Evolutionary conservation across 2,113 vertebrate genomes (phyloP).

Genomic region (Thymallus thymallus): DNA sequence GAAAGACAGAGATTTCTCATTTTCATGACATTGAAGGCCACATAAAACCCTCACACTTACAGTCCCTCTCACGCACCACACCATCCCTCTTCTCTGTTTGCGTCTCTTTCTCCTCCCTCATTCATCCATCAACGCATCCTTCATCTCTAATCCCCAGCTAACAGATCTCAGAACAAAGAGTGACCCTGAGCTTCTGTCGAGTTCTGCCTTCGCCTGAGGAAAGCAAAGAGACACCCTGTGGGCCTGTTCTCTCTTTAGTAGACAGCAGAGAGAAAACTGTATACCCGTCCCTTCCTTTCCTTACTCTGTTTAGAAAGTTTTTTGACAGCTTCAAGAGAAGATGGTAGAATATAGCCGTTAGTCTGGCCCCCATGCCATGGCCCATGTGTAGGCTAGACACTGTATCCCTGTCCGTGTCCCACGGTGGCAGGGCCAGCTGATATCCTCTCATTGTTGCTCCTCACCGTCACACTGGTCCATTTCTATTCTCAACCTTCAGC

Average conservation of each 20-base stretch:
- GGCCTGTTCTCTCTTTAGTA: neutral
- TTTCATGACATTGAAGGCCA: neutral
- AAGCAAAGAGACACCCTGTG: neutral
- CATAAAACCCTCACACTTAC: neutral
- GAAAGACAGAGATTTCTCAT: neutral
- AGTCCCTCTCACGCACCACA: neutral
- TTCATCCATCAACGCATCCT: constrained; percentile 3
- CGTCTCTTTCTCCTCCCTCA: neutral
- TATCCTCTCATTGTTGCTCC: constrained; percentile 3
- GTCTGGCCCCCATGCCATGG: neutral
- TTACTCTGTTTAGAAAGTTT: neutral
- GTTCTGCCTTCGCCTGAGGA: neutral
- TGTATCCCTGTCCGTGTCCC: neutral
- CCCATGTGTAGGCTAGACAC: neutral
- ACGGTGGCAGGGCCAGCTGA: neutral
- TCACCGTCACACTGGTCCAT: neutral
- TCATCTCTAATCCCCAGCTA: constrained; percentile 4
- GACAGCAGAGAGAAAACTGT: neutral
- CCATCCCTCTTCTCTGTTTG: neutral
- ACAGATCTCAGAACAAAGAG: constrained; percentile 18
- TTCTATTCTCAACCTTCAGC: neutral
- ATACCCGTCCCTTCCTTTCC: neutral
- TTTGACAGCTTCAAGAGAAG: neutral
- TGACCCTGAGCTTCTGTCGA: neutral
- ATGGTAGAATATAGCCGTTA: neutral